Base-by-base conservation (phyloP, 1,140 invertebrate species). In the Rhagoletis pomonella region DNA sequence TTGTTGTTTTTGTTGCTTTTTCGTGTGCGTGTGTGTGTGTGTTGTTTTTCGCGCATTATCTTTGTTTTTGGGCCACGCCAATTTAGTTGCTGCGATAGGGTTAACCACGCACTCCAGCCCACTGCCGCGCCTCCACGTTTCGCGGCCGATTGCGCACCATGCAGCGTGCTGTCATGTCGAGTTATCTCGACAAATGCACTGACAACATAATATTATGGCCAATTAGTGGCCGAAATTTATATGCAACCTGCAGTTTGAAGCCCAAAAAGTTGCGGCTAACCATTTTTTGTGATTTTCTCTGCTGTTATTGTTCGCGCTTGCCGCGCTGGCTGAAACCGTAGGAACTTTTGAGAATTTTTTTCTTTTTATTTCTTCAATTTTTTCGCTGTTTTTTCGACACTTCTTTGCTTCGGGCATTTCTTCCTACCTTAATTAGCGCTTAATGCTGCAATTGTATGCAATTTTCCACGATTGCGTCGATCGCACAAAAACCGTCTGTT, bases 121-220 rank as follows among this genome's bases (percentile, higher is more conserved):
- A 81, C 73, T 55, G 19, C 47, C 73, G 47, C 62, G 3, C 86
- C 86, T 5, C 64, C 59, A 44, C n/a, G 50, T 29, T 29, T 29
- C 29, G 29, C 29, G 29, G 29, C 29, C 29, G 29, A 29, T 29
- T 29, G 29, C 29, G 29, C 29, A 29, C 29, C 29, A 29, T 29
- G 29, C 29, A 29, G 29, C 29, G 29, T 47, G 65, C 60, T 86
- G 86, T 86, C 64, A 86, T 65, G 47, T 81, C 73, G 62, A 62
- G 55, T 86, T 86, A 86, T 86, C 85, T 86, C 58, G 58, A 50
- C 58, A 58, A 60, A 44, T 59, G 47, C 47, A 62, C 86, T 86
- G 86, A 86, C 86, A 86, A 86, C 65, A 86, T 86, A 86, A 86
- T 69, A 86, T 86, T 86, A 86, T 50, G 86, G 19, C 86, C 86